Conservation (phyloP, 2,113 vertebrate species). For the Sylvietta virens region DNA sequence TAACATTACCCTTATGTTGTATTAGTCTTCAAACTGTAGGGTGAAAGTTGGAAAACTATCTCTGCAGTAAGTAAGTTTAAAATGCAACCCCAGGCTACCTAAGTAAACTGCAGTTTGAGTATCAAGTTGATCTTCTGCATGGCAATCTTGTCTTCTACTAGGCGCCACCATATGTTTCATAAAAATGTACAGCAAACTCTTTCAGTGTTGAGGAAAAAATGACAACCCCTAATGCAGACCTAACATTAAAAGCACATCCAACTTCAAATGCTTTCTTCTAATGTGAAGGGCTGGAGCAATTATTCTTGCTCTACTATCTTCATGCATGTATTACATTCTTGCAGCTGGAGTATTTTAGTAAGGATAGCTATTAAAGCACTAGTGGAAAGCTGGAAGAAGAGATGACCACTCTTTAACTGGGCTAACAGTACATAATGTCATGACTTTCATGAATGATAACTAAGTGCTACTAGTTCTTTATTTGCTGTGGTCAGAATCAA, state of each 20-base stretch:
- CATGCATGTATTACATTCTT: neutral
- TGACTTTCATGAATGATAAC: neutral
- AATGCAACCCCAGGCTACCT: neutral
- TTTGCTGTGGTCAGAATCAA: neutral
- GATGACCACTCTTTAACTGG: neutral
- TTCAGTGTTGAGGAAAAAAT: neutral
- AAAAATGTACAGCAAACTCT: neutral
- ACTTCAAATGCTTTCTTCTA: neutral
- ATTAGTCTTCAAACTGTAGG: neutral
- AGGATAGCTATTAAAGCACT: neutral
- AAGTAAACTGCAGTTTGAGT: neutral
- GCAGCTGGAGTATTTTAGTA: neutral
- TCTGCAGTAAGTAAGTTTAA: neutral
- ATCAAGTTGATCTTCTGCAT: neutral
- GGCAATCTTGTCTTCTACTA: neutral
- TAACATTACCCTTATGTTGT: neutral
- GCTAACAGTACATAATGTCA: neutral
- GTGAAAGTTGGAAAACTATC: neutral
- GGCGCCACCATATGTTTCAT: neutral
- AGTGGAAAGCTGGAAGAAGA: neutral
- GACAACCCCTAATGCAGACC: neutral
- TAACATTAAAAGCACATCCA: neutral
- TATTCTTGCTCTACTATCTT: neutral
- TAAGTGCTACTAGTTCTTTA: neutral
- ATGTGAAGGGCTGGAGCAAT: neutral